Conservation (phyloP, 1,140 invertebrate species). For the Cheumatopsyche charites region DNA sequence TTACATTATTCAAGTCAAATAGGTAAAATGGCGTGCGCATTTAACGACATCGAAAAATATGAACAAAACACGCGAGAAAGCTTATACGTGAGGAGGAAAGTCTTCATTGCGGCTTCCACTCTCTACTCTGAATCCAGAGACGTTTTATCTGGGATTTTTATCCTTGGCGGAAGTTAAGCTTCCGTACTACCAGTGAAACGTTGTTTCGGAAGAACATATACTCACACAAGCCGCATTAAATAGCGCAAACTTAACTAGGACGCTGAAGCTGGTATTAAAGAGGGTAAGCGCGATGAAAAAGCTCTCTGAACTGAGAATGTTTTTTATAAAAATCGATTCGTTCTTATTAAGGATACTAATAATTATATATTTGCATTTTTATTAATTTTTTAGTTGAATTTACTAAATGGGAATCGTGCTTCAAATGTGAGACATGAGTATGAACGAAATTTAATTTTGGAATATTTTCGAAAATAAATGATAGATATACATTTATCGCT, state of each 20-base stretch:
- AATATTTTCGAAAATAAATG: too few species aligned
- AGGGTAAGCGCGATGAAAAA: too few species aligned
- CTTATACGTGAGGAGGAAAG: neutral
- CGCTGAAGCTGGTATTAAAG: neutral
- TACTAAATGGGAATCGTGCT: too few species aligned
- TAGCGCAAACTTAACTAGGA: neutral
- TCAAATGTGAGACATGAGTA: too few species aligned
- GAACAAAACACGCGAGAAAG: neutral
- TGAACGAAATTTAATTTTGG: too few species aligned
- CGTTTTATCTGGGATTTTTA: neutral
- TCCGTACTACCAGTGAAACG: neutral
- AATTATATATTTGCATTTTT: too few species aligned
- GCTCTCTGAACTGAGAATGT: too few species aligned
- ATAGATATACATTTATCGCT: too few species aligned
- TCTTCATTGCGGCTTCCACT: neutral
- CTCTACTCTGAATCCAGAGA: neutral
- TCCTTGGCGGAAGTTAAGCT: neutral
- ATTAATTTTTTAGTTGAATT: too few species aligned
- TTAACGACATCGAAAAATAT: slow-evolving; percentile 3
- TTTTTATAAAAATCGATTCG: too few species aligned
- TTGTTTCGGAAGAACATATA: neutral
- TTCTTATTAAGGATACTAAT: too few species aligned
- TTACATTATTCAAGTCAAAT: too few species aligned
- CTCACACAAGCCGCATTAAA: neutral
- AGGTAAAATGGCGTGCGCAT: neutral